Percentiles rank a stretch among this genome's conserved stretches.
phyloP scores from a whole-genome alignment of 2,797 vertebrate species.

The Myoxocephalus aenaeus region DNA sequence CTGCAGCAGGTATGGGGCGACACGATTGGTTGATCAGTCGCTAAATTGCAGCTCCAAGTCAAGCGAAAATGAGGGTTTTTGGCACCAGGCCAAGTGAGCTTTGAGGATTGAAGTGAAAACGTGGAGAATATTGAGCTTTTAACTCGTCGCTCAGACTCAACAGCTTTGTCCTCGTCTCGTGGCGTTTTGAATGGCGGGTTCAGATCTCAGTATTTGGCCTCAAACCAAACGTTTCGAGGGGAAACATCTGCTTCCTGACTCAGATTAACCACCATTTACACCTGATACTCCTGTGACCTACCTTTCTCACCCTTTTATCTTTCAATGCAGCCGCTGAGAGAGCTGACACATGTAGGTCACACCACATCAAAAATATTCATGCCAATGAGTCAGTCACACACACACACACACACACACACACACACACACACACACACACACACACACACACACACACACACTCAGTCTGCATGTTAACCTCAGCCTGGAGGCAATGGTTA shows the following conservation, averaged over 20 bases:
- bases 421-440: constrained; percentile 8
- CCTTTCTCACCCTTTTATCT: constrained; percentile 12
- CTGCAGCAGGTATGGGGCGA: neutral
- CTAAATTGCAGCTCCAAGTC: constrained; percentile 13
- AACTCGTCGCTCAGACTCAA: neutral
- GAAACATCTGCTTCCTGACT: constrained; percentile 47
- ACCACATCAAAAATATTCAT: constrained; percentile 19
- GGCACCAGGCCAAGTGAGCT: neutral
- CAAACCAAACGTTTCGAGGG: constrained; percentile 5
- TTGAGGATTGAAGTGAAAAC: neutral
- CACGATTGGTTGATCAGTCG: neutral
- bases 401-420: constrained; percentile 6
- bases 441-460: constrained; percentile 10
- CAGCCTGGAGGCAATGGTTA: constrained; percentile 7
- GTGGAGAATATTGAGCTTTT: neutral
- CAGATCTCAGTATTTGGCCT: constrained; percentile 32
- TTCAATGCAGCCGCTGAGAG: constrained; percentile 14
- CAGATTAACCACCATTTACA: constrained; percentile 35
- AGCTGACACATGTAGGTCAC: neutral
- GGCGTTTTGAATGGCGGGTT: neutral
- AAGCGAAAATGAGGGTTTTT: neutral
- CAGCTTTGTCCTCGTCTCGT: constrained; percentile 3
- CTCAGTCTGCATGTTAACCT: constrained; percentile 12
- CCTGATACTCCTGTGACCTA: constrained; percentile 47
- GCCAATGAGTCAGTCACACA: constrained; percentile 35